Evolutionary conservation across 2,113 vertebrate species (phyloP).

Genomic region (Zosterops borbonicus): DNA sequence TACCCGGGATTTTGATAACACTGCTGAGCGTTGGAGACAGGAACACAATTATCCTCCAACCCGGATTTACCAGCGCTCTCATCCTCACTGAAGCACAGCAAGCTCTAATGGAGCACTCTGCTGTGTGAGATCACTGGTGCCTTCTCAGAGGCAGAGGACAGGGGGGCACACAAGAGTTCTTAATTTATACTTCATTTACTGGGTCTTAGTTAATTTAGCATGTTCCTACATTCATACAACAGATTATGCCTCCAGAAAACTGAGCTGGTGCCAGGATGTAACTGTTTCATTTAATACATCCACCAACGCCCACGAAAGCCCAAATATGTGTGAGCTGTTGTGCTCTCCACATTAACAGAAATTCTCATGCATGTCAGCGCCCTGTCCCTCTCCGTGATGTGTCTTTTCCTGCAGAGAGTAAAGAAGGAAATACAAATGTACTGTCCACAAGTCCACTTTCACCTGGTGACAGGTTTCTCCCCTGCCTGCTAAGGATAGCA

Average conservation of each 20-base stretch:
- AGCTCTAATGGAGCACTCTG: not conserved
- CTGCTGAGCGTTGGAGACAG: not conserved
- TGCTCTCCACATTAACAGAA: not conserved
- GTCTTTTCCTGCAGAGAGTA: not conserved
- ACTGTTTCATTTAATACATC: not conserved
- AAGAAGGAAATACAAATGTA: not conserved
- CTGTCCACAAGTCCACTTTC: not conserved
- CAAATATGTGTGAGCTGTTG: not conserved
- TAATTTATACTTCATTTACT: constrained; percentile 9
- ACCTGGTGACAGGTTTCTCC: rapidly evolving
- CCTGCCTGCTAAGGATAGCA: not conserved
- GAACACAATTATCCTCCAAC: not conserved
- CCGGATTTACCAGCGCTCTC: not conserved
- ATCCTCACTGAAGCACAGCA: not conserved
- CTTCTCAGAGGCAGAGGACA: not conserved
- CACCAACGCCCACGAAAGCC: not conserved
- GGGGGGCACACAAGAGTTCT: not conserved
- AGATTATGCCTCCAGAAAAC: constrained; percentile 8
- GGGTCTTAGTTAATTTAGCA: constrained; percentile 35
- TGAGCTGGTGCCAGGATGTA: not conserved
- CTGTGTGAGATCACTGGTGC: not conserved
- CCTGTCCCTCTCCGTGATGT: not conserved
- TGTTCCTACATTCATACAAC: not conserved
- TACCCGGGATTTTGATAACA: not conserved
- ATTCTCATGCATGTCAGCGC: not conserved